These are phyloP conservation scores for Hanleya hanleyi DNA, from an alignment of 2,888 invertebrate genomes.

Conservation along the genomic window DNA sequence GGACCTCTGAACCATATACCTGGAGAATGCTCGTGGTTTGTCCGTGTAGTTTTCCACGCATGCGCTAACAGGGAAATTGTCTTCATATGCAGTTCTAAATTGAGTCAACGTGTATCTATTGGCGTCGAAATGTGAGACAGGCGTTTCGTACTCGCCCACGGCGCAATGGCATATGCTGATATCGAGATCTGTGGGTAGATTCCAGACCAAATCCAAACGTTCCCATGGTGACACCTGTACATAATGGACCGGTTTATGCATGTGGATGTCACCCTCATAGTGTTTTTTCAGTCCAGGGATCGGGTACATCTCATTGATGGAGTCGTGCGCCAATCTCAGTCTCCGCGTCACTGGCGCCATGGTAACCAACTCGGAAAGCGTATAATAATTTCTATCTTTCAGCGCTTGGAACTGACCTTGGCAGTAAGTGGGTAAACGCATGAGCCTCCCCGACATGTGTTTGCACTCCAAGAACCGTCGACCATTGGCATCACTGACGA, in stretches of 20 bases:
- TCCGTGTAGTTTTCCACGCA: not conserved
- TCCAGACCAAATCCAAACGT: not conserved
- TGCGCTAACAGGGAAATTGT: not conserved
- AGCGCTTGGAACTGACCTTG: not conserved
- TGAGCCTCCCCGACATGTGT: not conserved
- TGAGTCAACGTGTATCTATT: not conserved
- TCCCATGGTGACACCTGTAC: conserved; percentile 6
- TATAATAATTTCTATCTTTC: not conserved
- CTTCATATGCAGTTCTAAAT: not conserved
- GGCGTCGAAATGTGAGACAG: not conserved
- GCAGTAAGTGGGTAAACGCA: not conserved
- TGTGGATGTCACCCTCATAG: not conserved
- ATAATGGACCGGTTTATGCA: not conserved
- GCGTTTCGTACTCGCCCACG: not conserved
- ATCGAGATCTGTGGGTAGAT: not conserved
- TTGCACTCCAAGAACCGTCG: not conserved
- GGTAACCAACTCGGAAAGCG: not conserved
- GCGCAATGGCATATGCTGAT: not conserved
- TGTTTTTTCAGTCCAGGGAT: not conserved
- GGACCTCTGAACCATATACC: not conserved
- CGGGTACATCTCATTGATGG: not conserved
- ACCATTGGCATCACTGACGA: not conserved
- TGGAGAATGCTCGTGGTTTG: not conserved
- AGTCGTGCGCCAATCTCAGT: not conserved
- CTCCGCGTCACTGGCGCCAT: not conserved